Conservation (phyloP, 2,888 invertebrate species). For the Melanostoma scalare region DNA sequence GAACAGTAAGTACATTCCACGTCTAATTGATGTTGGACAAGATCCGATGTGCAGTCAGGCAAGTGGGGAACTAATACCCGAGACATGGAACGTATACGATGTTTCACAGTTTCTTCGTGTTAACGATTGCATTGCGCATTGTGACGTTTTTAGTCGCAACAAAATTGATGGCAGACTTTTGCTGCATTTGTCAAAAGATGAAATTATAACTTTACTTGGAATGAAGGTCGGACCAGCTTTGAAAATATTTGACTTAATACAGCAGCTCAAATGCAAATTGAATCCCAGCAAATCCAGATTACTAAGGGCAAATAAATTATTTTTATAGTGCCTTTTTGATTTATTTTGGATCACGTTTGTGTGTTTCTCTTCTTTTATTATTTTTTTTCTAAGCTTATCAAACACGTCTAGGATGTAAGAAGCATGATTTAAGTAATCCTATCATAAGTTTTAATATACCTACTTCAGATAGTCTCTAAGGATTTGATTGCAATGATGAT, state of each 20-base stretch:
- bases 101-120: conserved; percentile 94
- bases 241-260: conserved; percentile 95
- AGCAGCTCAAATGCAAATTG: conserved; percentile 91
- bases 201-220: conserved; percentile 93
- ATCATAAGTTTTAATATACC: conserved; percentile 58
- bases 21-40: conserved; percentile 81
- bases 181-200: conserved; percentile 92
- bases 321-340: conserved; percentile 83
- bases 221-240: conserved; percentile 97
- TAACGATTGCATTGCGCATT: conserved; percentile 91
- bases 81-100: conserved; percentile 91
- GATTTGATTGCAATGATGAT: conserved; percentile 41
- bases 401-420: conserved; percentile 43
- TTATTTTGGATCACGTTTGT: conserved; percentile 20
- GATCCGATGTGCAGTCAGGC: conserved; percentile 52
- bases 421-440: conserved; percentile 49
- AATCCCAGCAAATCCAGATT: conserved; percentile 81
- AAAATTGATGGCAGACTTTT: conserved; percentile 92
- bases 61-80: conserved; percentile 82
- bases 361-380: conserved; percentile 39
- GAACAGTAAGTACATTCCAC: conserved; percentile 84
- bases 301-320: conserved; percentile 85
- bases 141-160: conserved; percentile 86
- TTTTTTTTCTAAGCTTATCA: conserved; percentile 48
- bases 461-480: conserved; percentile 43